These are phyloP conservation scores for Lepus americanus DNA, from an alignment of 2,113 vertebrate species.

Conservation along the genomic window DNA sequence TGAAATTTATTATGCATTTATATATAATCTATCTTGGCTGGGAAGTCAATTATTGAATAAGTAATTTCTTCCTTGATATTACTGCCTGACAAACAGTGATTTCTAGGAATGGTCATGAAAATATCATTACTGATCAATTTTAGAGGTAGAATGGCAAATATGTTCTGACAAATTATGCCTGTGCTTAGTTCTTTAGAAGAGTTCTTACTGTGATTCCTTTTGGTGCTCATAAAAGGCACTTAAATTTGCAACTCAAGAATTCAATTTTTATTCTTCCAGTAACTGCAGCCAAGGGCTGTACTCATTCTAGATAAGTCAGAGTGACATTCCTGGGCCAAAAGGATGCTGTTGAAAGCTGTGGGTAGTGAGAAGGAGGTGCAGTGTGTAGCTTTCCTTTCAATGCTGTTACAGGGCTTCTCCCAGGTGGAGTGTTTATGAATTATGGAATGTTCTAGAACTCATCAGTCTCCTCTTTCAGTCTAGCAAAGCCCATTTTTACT, in stretches of 20 bases:
- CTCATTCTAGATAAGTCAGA: conserved; percentile 50
- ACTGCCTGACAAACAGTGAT: conserved; percentile 26
- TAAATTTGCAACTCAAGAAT: conserved; percentile 69
- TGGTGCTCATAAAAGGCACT: conserved; percentile 49
- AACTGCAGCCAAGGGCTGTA: conserved; percentile 43
- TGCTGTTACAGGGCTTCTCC: neutral
- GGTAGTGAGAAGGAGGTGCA: neutral
- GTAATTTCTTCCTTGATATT: conserved; percentile 59
- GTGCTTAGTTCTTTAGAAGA: conserved; percentile 36
- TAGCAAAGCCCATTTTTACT: conserved; percentile 24
- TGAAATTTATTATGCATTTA: conserved; percentile 55
- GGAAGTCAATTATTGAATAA: conserved; percentile 60
- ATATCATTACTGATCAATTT: conserved; percentile 36
- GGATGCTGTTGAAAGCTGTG: neutral
- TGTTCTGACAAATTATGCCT: neutral
- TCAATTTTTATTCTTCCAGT: conserved; percentile 66
- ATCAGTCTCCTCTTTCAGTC: neutral
- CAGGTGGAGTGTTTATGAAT: neutral
- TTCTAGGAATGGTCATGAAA: conserved; percentile 53
- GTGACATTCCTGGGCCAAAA: conserved; percentile 50
- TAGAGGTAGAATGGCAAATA: neutral
- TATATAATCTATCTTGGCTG: conserved; percentile 46
- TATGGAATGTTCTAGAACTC: neutral
- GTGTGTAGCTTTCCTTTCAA: neutral
- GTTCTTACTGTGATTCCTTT: conserved; percentile 46